Conservation (phyloP, 2,888 invertebrate genomes). For the Sminthurides aquaticus region DNA sequence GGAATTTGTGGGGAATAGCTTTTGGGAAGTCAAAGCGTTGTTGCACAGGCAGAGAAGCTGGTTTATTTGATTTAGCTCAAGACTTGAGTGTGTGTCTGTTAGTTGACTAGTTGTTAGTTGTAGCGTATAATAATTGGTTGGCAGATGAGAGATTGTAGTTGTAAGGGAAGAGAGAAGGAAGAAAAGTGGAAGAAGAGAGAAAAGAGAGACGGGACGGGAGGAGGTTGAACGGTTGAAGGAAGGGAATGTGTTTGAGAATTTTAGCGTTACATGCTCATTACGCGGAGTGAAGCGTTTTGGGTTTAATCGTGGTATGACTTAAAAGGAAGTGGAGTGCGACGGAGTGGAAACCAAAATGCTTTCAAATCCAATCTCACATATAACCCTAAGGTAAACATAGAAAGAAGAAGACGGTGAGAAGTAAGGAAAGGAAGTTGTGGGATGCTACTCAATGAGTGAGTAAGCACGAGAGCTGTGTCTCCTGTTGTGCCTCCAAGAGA, state of each 20-base stretch:
- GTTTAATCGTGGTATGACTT: constrained; percentile 9
- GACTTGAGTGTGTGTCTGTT: no score
- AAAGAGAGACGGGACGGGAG: not conserved
- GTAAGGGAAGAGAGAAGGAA: not conserved
- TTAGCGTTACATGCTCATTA: not conserved
- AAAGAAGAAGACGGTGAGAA: not conserved
- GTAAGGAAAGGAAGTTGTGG: not conserved
- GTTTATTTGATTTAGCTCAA: no score
- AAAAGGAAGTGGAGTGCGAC: constrained; percentile 18
- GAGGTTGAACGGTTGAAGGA: no score
- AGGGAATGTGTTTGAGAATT: not conserved
- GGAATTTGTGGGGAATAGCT: no score
- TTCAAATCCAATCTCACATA: constrained; percentile 20
- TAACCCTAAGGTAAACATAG: constrained; percentile 10
- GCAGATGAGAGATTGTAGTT: no score
- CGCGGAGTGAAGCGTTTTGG: not conserved
- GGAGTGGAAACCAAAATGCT: constrained; percentile 23
- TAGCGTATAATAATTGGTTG: no score
- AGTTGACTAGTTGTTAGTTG: no score
- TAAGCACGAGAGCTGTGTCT: not conserved
- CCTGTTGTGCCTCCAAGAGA: not conserved
- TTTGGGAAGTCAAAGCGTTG: no score
- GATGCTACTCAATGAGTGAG: not conserved
- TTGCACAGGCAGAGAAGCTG: no score
- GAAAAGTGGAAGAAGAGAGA: not conserved